These are phyloP conservation scores for Cylindroiulus punctatus DNA, from an alignment of 2,888 invertebrate species.

Conservation along the genomic window DNA sequence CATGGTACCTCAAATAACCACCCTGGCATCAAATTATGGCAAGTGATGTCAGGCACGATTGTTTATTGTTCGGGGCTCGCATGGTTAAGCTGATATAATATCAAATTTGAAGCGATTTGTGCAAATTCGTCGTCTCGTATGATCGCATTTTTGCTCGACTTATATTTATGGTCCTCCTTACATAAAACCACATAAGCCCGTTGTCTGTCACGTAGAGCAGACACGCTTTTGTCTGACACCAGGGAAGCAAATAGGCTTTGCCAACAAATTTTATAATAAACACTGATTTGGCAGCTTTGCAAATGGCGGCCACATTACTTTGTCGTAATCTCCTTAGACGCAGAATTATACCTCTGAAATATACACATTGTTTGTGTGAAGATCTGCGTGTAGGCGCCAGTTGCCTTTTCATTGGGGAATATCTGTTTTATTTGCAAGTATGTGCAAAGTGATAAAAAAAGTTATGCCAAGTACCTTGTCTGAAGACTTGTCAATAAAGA, in stretches of 20 bases:
- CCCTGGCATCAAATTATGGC: background rate
- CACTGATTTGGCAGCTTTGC: background rate
- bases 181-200: background rate
- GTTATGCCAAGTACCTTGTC: background rate
- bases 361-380: background rate
- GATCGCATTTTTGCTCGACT: background rate
- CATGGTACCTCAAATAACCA: no score
- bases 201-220: background rate
- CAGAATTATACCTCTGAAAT: background rate
- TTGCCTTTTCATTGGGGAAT: background rate
- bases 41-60: background rate
- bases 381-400: background rate
- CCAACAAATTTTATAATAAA: background rate
- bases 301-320: background rate
- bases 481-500: constrained; percentile 7
- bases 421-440: constrained; percentile 32
- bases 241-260: background rate
- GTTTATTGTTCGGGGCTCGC: background rate
- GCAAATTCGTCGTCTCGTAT: background rate
- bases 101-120: background rate
- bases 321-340: background rate
- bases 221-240: background rate
- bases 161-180: background rate
- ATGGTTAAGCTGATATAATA: background rate
- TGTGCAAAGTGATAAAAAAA: constrained; percentile 5